Base-by-base conservation (phyloP, 2,113 vertebrate species). In the Conger conger region DNA sequence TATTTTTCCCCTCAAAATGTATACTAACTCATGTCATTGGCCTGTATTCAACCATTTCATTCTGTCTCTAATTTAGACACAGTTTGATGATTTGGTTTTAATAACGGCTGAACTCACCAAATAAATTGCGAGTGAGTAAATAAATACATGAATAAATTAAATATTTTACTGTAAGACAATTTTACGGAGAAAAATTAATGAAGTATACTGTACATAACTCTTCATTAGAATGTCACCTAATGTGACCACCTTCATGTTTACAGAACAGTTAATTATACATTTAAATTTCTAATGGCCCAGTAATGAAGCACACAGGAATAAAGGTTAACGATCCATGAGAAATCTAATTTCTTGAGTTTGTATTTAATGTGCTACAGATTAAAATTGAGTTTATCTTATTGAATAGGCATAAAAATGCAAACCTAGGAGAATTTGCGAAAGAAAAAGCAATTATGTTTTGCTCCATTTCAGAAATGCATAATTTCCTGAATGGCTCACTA, bases 391-490 rank as follows among this genome's bases (percentile, higher is more conserved):
- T 50, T 85, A 40, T 81, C 33, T 81, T 81, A 81, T 82, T 54
- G 80, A 53, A 85, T 35, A 76, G 17, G 8, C 79, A 80, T 85
- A 38, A 82, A 76, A 82, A 50, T 76, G 30, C n/a, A 54, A 85
- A 76, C 79, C 30, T 40, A 76, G 7, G 63, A 81, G 79, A 81
- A 30, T 13, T 42, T 76, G 23, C 30, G 68, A 18, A 82, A 68
- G 38, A 73, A 54, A 57, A 33, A 79, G 76, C 40, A 82, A 85
- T 86, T 82, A 82, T 77, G 42, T 78, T 77, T 38, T 36, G 35
- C 68, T 82, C 36, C 68, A 86, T 86, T 81, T 86, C 57, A 57
- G 82, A 82, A 78, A 50, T 68, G 37, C n/a, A 82, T 82, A n/a
- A 17, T 86, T 76, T 81, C 30, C 76, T 38, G 27, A 85, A 76